Percentiles rank a stretch among this genome's conserved stretches.
These are phyloP conservation scores for Glossosoma conforme DNA, from an alignment of 1,140 invertebrate genomes.

Conservation along the genomic window DNA sequence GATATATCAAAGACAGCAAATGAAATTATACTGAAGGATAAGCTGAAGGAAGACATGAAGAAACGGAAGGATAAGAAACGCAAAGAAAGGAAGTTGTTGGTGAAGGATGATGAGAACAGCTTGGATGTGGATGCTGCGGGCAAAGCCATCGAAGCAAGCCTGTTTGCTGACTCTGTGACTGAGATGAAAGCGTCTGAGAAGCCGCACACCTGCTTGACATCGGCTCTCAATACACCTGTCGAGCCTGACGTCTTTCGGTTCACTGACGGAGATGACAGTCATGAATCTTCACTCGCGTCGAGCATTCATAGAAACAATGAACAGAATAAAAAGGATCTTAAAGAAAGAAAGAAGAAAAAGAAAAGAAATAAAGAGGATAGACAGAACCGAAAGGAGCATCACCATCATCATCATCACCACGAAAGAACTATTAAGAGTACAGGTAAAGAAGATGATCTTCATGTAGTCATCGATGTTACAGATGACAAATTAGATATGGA, in stretches of 20 bases:
- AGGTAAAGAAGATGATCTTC: conserved; percentile 20
- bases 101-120: conserved; percentile 67
- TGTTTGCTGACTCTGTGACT: conserved; percentile 56
- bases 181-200: conserved; percentile 37
- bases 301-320: conserved; percentile 41
- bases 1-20: conserved; percentile 29
- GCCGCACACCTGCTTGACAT: conserved; percentile 36
- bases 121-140: conserved; percentile 74
- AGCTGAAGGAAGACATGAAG: conserved; percentile 51
- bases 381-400: conserved; percentile 61
- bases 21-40: conserved; percentile 38
- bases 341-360: conserved; percentile 77
- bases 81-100: conserved; percentile 51
- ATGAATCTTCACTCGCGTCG: conserved; percentile 41
- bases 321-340: conserved; percentile 55
- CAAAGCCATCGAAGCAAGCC: conserved; percentile 71
- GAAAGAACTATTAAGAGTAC: conserved; percentile 18
- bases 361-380: conserved; percentile 76
- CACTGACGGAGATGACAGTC: conserved; percentile 50
- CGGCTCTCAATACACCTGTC: conserved; percentile 35
- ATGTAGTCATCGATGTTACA: conserved; percentile 18
- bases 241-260: conserved; percentile 55
- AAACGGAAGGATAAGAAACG: conserved; percentile 67
- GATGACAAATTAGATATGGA: conserved; percentile 36
- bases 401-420: conserved; percentile 57